Percentiles rank a stretch among this genome's conserved stretches.
Conservation (phyloP, 2,113 vertebrate genomes). For the Cololabis saira region DNA sequence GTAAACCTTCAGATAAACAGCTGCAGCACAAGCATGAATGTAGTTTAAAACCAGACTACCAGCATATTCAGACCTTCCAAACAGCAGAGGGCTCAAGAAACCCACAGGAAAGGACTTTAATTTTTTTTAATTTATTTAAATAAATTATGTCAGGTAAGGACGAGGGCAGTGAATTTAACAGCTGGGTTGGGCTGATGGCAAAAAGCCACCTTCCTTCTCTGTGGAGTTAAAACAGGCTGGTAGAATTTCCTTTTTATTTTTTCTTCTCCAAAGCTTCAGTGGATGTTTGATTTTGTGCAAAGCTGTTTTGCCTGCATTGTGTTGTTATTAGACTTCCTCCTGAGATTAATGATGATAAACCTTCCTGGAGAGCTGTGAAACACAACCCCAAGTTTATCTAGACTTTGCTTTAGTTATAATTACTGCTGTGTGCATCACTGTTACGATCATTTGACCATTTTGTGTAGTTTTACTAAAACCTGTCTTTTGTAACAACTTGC, state of each 20-base stretch:
- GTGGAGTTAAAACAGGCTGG: conserved; percentile 74
- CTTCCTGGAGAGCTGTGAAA: conserved; percentile 72
- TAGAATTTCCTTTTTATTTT: conserved; percentile 75
- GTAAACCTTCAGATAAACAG: conserved; percentile 51
- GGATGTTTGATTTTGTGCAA: conserved; percentile 63
- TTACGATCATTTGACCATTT: conserved; percentile 27
- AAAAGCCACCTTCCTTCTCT: conserved; percentile 85
- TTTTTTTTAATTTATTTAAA: conserved; percentile 29
- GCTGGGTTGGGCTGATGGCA: conserved; percentile 24
- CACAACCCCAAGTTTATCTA: conserved; percentile 57
- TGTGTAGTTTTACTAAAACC: conserved; percentile 50
- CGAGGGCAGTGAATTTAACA: conserved; percentile 12
- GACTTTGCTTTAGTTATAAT: conserved; percentile 71
- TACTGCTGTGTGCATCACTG: conserved; percentile 80
- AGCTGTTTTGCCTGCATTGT: conserved; percentile 56
- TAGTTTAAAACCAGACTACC: conserved; percentile 62
- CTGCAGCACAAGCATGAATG: conserved; percentile 74
- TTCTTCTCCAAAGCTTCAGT: conserved; percentile 47
- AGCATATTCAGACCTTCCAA: conserved; percentile 46
- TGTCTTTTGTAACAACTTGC: conserved; percentile 65
- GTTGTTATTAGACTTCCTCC: conserved; percentile 50
- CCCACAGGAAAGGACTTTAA: conserved; percentile 25
- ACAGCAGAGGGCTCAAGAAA: conserved; percentile 44
- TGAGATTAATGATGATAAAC: conserved; percentile 68
- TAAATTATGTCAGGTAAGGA: conserved; percentile 19